phyloP scores from a whole-genome alignment of 2,888 invertebrate genomes.

The Celastrina argiolus region DNA sequence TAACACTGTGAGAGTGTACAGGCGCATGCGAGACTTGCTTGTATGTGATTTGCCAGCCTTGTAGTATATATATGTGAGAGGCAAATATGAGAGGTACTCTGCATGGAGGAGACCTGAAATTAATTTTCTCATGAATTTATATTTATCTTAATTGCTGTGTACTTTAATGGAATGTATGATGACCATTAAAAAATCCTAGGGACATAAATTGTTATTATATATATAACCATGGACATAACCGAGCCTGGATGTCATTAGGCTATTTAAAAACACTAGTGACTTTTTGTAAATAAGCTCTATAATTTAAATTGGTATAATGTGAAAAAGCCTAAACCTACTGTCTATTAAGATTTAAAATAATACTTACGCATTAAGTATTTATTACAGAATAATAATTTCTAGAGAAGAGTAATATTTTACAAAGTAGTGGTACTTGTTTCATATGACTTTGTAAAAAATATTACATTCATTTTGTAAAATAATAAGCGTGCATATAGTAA shows the following conservation, averaged over 20 bases:
- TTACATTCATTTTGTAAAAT: not conserved
- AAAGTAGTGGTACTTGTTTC: not conserved
- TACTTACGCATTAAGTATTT: too few species aligned
- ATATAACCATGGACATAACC: not conserved
- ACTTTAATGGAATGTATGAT: not conserved
- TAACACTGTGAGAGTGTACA: conserved; percentile 37
- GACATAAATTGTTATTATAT: not conserved
- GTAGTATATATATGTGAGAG: conserved; percentile 50
- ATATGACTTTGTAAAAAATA: not conserved
- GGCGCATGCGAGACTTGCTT: conserved; percentile 34
- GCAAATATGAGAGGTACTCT: conserved; percentile 43
- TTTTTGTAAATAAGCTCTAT: not conserved
- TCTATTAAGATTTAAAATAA: not conserved
- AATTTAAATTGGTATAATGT: not conserved
- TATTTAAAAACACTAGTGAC: not conserved
- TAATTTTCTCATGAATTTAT: not conserved
- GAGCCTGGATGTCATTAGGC: not conserved
- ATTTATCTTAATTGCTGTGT: not conserved
- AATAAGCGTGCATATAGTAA: conserved; percentile 19
- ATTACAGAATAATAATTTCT: not conserved
- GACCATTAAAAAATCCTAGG: not conserved
- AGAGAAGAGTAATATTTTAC: not conserved
- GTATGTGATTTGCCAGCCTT: conserved; percentile 36
- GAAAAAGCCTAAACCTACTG: not conserved
- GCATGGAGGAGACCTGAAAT: conserved; percentile 45